phyloP scores from a whole-genome alignment of 2,888 invertebrate species.

The Polydrusus tereticollis region DNA sequence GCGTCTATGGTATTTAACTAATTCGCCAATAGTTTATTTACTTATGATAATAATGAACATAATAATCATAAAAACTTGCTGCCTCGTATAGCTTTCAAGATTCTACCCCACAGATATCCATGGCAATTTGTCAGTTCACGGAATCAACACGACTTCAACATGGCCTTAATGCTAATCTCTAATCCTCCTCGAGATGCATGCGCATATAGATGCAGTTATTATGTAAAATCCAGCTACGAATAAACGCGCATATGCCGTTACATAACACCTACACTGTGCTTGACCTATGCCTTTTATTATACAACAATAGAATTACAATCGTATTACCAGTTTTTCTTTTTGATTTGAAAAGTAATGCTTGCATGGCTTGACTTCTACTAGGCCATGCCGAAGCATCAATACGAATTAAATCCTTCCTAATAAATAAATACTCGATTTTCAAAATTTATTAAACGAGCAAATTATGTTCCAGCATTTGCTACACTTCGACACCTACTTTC shows the following conservation, averaged over 20 bases:
- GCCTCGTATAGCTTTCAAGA: background rate
- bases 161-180: slow-evolving; percentile 63
- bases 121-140: slow-evolving; percentile 27
- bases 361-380: no score
- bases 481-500: slow-evolving; percentile 6
- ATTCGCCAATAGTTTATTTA: no score
- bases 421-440: no score
- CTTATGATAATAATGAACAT: no score
- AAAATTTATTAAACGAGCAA: background rate
- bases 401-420: no score
- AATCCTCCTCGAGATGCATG: slow-evolving; percentile 69
- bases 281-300: slow-evolving; percentile 21
- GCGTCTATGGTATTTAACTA: no score
- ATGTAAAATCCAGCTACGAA: slow-evolving; percentile 30
- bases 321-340: background rate
- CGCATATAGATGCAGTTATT: slow-evolving; percentile 54
- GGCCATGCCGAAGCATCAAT: no score
- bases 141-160: slow-evolving; percentile 26
- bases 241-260: slow-evolving; percentile 3
- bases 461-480: background rate
- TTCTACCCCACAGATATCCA: background rate
- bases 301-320: background rate
- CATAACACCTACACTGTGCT: slow-evolving; percentile 28
- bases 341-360: no score
- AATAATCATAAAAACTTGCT: no score